Evolutionary conservation across 1,140 invertebrate genomes (phyloP).

Genomic region (Brachionus calyciflorus): DNA sequence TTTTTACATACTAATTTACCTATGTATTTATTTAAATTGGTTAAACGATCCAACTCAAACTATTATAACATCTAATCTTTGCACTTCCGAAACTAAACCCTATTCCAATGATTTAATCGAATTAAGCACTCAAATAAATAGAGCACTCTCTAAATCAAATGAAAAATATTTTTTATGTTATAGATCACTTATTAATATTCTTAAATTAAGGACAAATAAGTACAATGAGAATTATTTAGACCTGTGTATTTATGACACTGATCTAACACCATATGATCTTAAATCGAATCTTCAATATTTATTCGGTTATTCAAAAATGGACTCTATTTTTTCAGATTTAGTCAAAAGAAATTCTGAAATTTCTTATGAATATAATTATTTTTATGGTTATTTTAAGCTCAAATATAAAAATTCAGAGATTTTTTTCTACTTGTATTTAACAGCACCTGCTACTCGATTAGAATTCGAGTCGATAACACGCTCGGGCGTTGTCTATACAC

Average conservation of each 20-base stretch:
- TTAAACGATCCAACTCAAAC: constrained; percentile 23
- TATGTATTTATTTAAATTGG: constrained; percentile 20
- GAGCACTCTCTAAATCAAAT: background rate
- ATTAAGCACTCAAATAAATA: background rate
- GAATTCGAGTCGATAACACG: constrained; percentile 14
- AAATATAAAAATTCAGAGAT: background rate
- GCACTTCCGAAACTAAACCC: background rate
- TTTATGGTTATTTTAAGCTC: constrained; percentile 10
- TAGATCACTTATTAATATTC: background rate
- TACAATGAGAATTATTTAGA: background rate
- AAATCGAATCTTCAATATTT: background rate
- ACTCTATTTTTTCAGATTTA: background rate
- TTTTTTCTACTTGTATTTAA: constrained; percentile 3
- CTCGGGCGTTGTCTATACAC: background rate
- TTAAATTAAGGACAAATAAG: background rate
- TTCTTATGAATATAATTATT: background rate
- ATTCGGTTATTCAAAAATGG: background rate
- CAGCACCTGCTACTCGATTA: background rate
- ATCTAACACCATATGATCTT: background rate
- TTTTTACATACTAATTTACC: background rate
- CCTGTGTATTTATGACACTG: background rate
- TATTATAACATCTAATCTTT: background rate
- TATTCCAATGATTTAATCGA: background rate
- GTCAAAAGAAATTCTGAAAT: background rate
- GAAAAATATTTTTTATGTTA: constrained; percentile 14